Base-by-base conservation (phyloP, 2,888 invertebrate genomes). In the Buathra laborator region DNA sequence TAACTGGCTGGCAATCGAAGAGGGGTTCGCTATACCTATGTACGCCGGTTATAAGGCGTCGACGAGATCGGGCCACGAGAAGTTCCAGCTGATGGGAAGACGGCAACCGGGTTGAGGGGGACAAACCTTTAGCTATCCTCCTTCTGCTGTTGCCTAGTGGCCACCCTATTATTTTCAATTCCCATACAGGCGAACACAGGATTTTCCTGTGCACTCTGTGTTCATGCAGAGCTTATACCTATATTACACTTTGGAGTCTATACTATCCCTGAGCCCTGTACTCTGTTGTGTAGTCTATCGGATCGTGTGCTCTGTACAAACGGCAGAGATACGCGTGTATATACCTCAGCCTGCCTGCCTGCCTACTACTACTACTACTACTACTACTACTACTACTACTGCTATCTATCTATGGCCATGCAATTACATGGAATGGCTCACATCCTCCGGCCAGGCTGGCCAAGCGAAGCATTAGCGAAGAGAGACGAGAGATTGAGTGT, bases 371-470 rank as follows among this genome's bases (percentile, higher is more conserved):
- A 19, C 51, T 19, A n/a, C 24, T 24, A 46, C 9, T 67, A 16
- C 72, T 67, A 67, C 48, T 64, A 14, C 46, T 46, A 24, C 66
- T 81, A 46, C 10, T 59, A 16, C 72, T 67, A 67, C 48, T 64
- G 14, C 46, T 53, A 24, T n/a, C 66, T 84, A 72, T 81, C 68
- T 48, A 79, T 37, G 78, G 67, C 59, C 67, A 74, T 87, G 88
- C 86, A 88, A 88, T 88, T 88, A 87, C 85, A 81, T 68, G 82
- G 87, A 88, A 87, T 88, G 86, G 88, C 87, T 87, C 76, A 88
- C 85, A 88, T 88, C 88, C 88, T 87, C 84, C 84, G 84, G 86
- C 80, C 81, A 75, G 75, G 72, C 85, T 59, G 75, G 77, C 83
- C 84, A 86, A 87, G 78, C 81, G 68, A 75, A 78, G 84, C 72